phyloP scores from a whole-genome alignment of 2,888 invertebrate genomes.

The Mesochorus sp. region DNA sequence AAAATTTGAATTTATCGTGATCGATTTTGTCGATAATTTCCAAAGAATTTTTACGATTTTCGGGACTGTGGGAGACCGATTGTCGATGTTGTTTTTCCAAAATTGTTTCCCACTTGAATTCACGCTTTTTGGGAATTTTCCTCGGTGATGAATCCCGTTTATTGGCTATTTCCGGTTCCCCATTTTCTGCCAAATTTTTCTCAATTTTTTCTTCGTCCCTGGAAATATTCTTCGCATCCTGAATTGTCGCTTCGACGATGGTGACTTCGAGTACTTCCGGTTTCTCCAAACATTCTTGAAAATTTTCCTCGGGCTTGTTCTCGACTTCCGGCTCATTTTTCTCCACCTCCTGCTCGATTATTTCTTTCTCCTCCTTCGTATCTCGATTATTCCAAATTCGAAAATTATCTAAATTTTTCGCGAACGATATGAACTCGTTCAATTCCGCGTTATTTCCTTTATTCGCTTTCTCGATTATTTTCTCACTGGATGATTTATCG shows the following conservation, averaged over 20 bases:
- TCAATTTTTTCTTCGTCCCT: not conserved
- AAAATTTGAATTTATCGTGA: slow-evolving; percentile 20
- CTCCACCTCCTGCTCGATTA: not conserved
- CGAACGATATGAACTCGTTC: not conserved
- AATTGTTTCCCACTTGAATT: slow-evolving; percentile 57
- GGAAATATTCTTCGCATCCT: not conserved
- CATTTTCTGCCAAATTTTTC: not conserved
- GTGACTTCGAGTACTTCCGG: not conserved
- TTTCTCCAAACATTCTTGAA: not conserved
- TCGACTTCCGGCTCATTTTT: not conserved
- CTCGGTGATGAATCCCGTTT: slow-evolving; percentile 7
- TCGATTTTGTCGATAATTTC: not conserved
- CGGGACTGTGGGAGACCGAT: not conserved
- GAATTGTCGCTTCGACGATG: not conserved
- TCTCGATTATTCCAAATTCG: not conserved
- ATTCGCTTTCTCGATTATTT: slow-evolving; percentile 3
- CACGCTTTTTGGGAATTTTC: slow-evolving; percentile 48
- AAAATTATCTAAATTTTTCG: not conserved
- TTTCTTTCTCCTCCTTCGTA: too few relatives aligned
- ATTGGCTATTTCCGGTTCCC: not conserved
- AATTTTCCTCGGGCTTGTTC: not conserved
- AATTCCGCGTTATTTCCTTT: not conserved
- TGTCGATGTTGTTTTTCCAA: slow-evolving; percentile 51
- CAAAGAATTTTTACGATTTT: not conserved
- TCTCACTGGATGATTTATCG: slow-evolving; percentile 21